Conservation (phyloP, 1,140 invertebrate species). For the Zaprionus inermis region DNA sequence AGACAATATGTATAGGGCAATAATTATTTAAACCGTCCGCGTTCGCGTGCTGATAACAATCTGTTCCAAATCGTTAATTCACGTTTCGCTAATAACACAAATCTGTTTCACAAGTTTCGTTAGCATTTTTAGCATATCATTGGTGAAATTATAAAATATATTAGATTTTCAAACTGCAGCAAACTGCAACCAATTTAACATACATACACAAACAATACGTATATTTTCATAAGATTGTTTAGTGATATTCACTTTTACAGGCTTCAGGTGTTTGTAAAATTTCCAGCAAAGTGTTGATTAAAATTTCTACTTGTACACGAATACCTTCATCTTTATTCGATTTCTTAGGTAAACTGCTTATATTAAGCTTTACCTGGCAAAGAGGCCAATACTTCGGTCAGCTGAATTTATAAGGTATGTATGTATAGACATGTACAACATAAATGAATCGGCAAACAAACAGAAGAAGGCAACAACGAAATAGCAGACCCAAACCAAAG, state of each 20-base stretch:
- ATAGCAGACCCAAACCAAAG: background rate
- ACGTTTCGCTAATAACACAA: conserved; percentile 24
- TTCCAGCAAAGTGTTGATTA: background rate
- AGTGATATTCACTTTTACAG: too few relatives aligned
- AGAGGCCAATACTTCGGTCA: conserved; percentile 5
- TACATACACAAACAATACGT: too few relatives aligned
- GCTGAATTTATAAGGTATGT: background rate
- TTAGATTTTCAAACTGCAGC: background rate
- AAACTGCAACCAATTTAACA: background rate
- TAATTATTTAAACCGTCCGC: background rate
- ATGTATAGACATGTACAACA: background rate
- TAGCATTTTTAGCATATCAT: conserved; percentile 30
- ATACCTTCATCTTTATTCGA: background rate
- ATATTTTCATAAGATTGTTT: too few relatives aligned
- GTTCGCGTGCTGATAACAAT: conserved; percentile 28
- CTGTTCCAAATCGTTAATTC: conserved; percentile 42
- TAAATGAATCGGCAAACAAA: conserved; percentile 5
- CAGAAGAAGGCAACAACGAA: conserved; percentile 3
- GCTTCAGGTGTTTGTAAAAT: too few relatives aligned
- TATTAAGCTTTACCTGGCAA: background rate
- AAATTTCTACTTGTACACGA: background rate
- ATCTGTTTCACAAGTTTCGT: conserved; percentile 24
- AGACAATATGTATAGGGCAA: background rate
- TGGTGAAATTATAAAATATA: conserved; percentile 20
- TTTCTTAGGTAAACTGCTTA: conserved; percentile 4